Percentiles rank a stretch among this genome's conserved stretches.
Evolutionary conservation across 2,888 invertebrate species (phyloP).

Genomic region (Trachelus troglodyta): DNA sequence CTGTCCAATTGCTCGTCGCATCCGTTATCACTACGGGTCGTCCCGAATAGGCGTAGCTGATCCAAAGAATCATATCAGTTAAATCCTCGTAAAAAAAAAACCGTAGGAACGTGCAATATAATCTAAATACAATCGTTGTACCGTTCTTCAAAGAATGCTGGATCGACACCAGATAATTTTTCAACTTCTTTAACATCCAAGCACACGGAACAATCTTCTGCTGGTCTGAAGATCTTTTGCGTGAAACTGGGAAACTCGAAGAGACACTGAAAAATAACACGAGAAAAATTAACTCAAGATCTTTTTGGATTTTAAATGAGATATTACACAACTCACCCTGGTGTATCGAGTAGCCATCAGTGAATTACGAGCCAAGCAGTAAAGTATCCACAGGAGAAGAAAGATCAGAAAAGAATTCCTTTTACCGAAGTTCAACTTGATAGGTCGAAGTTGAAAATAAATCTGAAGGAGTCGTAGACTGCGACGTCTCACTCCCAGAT

Average conservation of each 20-base stretch:
- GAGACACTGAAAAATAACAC: conserved; percentile 48
- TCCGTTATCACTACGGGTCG: conserved; percentile 88
- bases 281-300: background rate
- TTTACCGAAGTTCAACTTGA: conserved; percentile 22
- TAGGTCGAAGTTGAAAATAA: conserved; percentile 29
- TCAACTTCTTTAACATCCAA: conserved; percentile 72
- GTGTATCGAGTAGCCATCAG: conserved; percentile 25
- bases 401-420: background rate
- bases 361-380: conserved; percentile 32
- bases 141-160: conserved; percentile 76
- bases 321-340: conserved; percentile 35
- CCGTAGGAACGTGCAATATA: background rate
- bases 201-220: conserved; percentile 86
- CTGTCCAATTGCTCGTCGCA: conserved; percentile 85
- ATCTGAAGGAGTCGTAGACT: conserved; percentile 32
- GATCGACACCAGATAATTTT: conserved; percentile 75
- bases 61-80: background rate
- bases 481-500: conserved; percentile 24
- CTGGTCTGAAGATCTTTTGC: conserved; percentile 75
- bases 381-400: conserved; percentile 31
- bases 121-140: conserved; percentile 59
- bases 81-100: conserved; percentile 15
- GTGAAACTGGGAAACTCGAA: conserved; percentile 46
- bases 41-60: conserved; percentile 77
- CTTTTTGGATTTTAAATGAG: background rate